Conservation (phyloP, 2,888 invertebrate species). For the Dexiosoma caninum region DNA sequence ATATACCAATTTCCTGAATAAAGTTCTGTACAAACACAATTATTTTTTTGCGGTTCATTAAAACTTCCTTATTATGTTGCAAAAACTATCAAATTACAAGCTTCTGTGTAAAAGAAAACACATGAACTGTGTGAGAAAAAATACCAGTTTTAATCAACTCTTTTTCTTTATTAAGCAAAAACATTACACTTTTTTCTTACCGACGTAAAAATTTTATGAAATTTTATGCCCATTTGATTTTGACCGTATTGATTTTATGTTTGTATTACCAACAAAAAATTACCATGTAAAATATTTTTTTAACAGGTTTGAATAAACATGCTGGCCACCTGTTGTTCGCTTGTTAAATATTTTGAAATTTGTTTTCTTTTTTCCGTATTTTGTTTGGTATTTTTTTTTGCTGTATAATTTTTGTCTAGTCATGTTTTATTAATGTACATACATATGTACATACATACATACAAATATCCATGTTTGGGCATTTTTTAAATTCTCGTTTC, state of each 20-base stretch:
- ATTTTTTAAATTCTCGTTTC: not conserved
- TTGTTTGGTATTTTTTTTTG: not conserved
- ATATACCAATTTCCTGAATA: conserved; percentile 14
- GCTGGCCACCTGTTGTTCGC: conserved; percentile 49
- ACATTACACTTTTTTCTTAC: not conserved
- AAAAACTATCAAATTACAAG: conserved; percentile 45
- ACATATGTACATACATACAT: no score
- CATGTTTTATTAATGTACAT: not conserved
- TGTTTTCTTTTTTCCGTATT: not conserved
- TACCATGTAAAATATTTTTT: not conserved
- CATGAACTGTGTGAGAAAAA: conserved; percentile 38
- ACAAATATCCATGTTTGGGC: no score
- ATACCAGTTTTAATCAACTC: conserved; percentile 31
- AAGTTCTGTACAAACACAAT: not conserved
- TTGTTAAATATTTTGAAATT: not conserved
- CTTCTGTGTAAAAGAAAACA: not conserved
- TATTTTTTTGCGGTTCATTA: conserved; percentile 30
- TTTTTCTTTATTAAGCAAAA: not conserved
- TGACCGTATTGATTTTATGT: not conserved
- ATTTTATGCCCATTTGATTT: conserved; percentile 50
- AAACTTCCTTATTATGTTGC: conserved; percentile 27
- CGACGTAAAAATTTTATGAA: conserved; percentile 55
- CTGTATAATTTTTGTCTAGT: conserved; percentile 15
- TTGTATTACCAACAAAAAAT: not conserved
- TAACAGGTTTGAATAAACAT: not conserved